Base-by-base conservation (phyloP, 2,797 vertebrate genomes). In the Pogonophryne albipinna region DNA sequence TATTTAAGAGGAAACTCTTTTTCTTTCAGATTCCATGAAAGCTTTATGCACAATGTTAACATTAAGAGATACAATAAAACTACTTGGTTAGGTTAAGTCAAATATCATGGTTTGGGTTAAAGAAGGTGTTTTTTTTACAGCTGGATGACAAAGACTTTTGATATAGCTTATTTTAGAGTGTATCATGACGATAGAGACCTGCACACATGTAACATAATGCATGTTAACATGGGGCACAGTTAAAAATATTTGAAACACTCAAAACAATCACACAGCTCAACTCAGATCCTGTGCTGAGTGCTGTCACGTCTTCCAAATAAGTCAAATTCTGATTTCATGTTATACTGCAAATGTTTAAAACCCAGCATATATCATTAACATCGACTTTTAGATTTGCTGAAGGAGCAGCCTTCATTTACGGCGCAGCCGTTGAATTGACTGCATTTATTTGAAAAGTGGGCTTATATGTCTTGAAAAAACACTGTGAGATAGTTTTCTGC, bases 381-480 rank as follows among this genome's bases (percentile, higher is more conserved):
- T 12, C 49, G 10, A 10, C 12, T 20, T 4, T 63, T 34, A 31
- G n/a, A 62, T 78, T 46, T 70, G 75, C 79, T 70, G 59, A 85
- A 52, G 72, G 20, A 75, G 71, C 16, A 27, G 41, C 66, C 14
- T 2, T 60, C 78, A 90, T 87, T 87, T 87, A 87, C n/a, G 76
- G 42, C 11, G 1, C 0, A 0, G 27, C 27, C 27, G 27, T 27
- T 27, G 27, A 27, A 27, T 27, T 27, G 27, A 27, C 27, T 27
- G 27, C 5, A 27, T 27, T 27, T 5, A 27, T 27, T 27, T 27
- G 27, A 27, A 27, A 27, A 27, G 27, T 27, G 27, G 27, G 27
- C 27, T 27, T 27, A 27, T 27, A 27, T 27, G 27, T 27, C 27
- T 27, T 27, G 27, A 27, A 27, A 27, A 27, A 27, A 27, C 4